phyloP scores from a whole-genome alignment of 1,140 invertebrate species.

The Phortica variegata region DNA sequence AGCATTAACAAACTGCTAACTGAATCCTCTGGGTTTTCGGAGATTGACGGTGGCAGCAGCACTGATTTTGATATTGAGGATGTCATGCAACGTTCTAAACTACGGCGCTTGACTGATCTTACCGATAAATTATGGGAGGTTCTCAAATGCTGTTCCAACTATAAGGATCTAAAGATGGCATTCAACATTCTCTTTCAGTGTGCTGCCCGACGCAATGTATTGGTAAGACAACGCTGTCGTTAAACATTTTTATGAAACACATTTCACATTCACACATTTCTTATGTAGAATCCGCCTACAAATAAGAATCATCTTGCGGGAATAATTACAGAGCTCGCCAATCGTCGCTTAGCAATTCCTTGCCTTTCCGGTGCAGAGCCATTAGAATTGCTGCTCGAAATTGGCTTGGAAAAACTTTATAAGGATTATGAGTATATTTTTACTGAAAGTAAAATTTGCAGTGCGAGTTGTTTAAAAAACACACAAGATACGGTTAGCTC shows the following conservation, averaged over 20 bases:
- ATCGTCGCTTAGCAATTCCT: slow-evolving; percentile 49
- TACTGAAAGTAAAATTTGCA: slow-evolving; percentile 49
- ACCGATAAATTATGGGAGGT: slow-evolving; percentile 54
- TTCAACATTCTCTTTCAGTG: slow-evolving; percentile 49
- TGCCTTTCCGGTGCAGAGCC: slow-evolving; percentile 48
- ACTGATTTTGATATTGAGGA: slow-evolving; percentile 39
- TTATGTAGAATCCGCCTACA: slow-evolving; percentile 44
- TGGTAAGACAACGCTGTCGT: too few relatives aligned
- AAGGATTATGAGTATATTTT: slow-evolving; percentile 56
- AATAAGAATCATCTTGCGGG: slow-evolving; percentile 52
- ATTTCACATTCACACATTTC: background rate
- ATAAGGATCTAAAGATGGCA: slow-evolving; percentile 46
- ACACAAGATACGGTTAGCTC: background rate
- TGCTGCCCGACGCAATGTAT: slow-evolving; percentile 48
- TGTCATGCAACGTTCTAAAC: slow-evolving; percentile 35
- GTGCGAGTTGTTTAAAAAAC: slow-evolving; percentile 29
- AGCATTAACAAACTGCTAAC: slow-evolving; percentile 41
- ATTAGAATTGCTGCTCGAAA: slow-evolving; percentile 50
- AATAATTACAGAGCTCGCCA: slow-evolving; percentile 48
- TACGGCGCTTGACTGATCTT: slow-evolving; percentile 34
- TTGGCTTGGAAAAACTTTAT: slow-evolving; percentile 48
- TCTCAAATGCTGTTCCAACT: slow-evolving; percentile 41
- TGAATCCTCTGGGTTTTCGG: slow-evolving; percentile 32
- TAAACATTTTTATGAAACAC: background rate
- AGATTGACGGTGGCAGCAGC: slow-evolving; percentile 16